Conservation (phyloP, 2,797 vertebrate genomes). For the Hoplostethus atlanticus region DNA sequence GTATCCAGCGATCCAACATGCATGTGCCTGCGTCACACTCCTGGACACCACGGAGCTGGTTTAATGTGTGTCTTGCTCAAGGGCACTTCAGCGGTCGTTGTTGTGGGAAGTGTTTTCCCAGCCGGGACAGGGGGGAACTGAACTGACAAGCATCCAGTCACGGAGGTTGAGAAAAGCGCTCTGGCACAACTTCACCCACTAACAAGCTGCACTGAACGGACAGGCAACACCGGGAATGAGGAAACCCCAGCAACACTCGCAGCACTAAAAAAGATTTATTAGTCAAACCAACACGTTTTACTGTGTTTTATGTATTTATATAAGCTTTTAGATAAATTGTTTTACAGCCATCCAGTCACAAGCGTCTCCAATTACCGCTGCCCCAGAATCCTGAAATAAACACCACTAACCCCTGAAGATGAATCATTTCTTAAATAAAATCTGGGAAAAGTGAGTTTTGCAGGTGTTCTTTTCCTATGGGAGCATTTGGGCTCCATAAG, state of each 20-base stretch:
- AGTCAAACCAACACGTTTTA: not conserved
- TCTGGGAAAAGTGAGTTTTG: constrained; percentile 6
- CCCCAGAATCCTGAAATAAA: constrained; percentile 6
- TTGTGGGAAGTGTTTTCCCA: not conserved
- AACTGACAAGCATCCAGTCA: not conserved
- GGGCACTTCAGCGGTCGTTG: no score
- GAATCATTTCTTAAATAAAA: constrained; percentile 4
- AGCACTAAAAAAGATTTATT: not conserved
- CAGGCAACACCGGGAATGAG: not conserved
- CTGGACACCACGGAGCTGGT: no score
- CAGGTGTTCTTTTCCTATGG: constrained; percentile 8
- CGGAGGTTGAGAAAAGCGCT: not conserved
- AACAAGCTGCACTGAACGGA: not conserved
- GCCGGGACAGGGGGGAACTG: constrained; percentile 3
- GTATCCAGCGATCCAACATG: no score
- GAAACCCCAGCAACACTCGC: not conserved
- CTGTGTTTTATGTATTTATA: not conserved
- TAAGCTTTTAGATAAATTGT: not conserved
- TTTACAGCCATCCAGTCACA: constrained; percentile 14
- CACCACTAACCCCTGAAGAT: not conserved
- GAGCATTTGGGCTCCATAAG: constrained; percentile 20
- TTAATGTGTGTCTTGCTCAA: no score
- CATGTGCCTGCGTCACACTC: no score
- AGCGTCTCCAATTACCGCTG: not conserved
- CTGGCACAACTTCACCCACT: not conserved